A percentile compares a stretch with the other conserved stretches of the same genome.
Conservation (phyloP, 2,888 invertebrate species). For the Acleris emargana region DNA sequence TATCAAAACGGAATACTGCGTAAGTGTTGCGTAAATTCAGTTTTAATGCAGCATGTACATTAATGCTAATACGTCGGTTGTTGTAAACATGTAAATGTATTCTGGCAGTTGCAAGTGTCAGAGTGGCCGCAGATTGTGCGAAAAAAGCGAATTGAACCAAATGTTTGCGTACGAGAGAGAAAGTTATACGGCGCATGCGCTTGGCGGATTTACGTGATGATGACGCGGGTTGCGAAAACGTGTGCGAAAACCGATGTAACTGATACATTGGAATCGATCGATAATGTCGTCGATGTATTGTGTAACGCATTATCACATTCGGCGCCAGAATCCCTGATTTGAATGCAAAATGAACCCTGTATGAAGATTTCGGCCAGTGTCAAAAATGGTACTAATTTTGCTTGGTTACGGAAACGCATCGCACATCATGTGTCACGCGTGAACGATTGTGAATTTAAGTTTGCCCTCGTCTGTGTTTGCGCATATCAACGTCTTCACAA, state of each 20-base stretch:
- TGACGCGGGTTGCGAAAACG: constrained; percentile 66
- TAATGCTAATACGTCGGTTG: neutral
- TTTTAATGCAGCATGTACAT: neutral
- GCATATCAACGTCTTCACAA: no score
- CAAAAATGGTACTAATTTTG: no score
- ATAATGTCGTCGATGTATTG: constrained; percentile 26
- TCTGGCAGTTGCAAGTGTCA: constrained; percentile 15
- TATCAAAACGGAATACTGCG: neutral
- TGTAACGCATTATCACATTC: constrained; percentile 18
- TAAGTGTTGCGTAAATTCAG: neutral
- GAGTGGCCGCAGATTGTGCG: constrained; percentile 47
- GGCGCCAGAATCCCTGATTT: no score
- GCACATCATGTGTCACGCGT: no score
- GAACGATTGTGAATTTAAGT: no score
- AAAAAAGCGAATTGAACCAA: constrained; percentile 67
- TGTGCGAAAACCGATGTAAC: constrained; percentile 43
- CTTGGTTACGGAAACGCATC: no score
- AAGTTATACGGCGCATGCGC: constrained; percentile 62
- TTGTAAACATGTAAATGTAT: neutral
- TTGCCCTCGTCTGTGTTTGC: no score
- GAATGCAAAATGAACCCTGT: no score
- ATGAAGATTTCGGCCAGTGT: no score
- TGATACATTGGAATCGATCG: constrained; percentile 19
- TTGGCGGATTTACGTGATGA: constrained; percentile 57
- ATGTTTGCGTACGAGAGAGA: constrained; percentile 66